These are phyloP conservation scores for Lingula anatina DNA, from an alignment of 2,888 invertebrate species.

Conservation along the genomic window DNA sequence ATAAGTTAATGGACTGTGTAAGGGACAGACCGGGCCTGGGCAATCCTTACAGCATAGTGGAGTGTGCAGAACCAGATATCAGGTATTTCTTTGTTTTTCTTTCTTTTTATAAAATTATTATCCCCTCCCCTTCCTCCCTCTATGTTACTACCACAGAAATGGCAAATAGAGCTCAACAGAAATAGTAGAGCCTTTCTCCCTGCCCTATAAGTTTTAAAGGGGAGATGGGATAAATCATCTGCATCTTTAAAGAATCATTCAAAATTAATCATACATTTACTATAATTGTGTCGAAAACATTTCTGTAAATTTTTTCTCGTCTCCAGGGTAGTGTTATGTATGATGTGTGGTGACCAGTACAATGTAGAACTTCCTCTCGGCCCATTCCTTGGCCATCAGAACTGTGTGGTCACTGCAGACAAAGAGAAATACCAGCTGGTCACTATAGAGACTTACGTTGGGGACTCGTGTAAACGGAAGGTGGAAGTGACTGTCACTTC, in stretches of 20 bases:
- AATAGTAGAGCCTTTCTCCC: too few species aligned
- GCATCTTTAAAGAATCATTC: too few species aligned
- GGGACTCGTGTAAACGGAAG: conserved; percentile 78
- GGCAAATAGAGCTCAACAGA: too few species aligned
- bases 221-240: too few species aligned
- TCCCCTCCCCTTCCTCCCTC: too few species aligned
- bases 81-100: conserved; percentile 56
- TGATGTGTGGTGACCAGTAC: conserved; percentile 94
- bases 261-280: too few species aligned
- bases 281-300: too few species aligned
- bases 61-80: conserved; percentile 78
- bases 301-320: too few species aligned
- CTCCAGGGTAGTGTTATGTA: conserved; percentile 68
- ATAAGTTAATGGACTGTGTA: conserved; percentile 70
- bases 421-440: conserved; percentile 70
- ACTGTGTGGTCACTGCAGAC: conserved; percentile 79
- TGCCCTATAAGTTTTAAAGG: too few species aligned
- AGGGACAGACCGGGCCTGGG: conserved; percentile 73
- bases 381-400: conserved; percentile 80
- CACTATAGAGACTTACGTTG: conserved; percentile 84
- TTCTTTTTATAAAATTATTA: too few species aligned
- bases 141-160: too few species aligned
- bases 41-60: conserved; percentile 53
- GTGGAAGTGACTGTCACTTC: conserved; percentile 79
- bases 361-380: conserved; percentile 83